phyloP scores from a whole-genome alignment of 2,888 invertebrate species.

The Halictus ligatus region DNA sequence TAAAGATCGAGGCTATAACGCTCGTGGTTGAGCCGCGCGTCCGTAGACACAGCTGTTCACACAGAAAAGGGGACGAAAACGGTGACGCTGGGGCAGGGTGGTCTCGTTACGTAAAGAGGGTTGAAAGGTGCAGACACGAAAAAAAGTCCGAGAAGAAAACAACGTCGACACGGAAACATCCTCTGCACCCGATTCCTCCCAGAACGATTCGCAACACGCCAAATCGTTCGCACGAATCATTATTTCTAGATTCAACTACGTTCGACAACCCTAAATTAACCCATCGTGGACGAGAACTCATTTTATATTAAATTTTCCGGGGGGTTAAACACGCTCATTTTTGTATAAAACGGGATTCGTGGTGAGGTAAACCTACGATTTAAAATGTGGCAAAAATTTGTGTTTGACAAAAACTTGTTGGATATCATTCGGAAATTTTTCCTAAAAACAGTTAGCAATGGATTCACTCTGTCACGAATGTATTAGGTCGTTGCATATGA shows the following conservation, averaged over 20 bases:
- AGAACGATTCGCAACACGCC: neutral
- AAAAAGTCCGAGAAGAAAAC: slow-evolving; percentile 9
- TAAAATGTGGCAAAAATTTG: too few species aligned
- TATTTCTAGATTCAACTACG: too few species aligned
- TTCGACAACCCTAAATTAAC: neutral
- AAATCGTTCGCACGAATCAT: neutral
- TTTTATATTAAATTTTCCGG: too few species aligned
- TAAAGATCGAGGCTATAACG: slow-evolving; percentile 28
- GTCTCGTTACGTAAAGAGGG: slow-evolving; percentile 39
- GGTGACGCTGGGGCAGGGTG: slow-evolving; percentile 9
- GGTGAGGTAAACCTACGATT: too few species aligned
- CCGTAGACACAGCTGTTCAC: slow-evolving; percentile 25
- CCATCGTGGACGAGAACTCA: neutral
- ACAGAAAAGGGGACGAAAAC: slow-evolving; percentile 19
- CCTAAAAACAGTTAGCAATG: too few species aligned
- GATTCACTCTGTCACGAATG: too few species aligned
- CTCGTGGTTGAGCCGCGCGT: neutral
- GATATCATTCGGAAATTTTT: too few species aligned
- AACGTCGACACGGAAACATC: neutral
- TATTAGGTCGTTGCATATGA: too few species aligned
- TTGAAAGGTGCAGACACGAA: slow-evolving; percentile 42
- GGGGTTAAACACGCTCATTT: too few species aligned
- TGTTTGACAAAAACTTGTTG: too few species aligned
- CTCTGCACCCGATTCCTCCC: too few species aligned
- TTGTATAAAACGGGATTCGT: neutral